Percentiles rank a stretch among this genome's conserved stretches.
These are phyloP conservation scores for Caenorhabditis sp. DNA, from an alignment of 2,888 invertebrate genomes.

Conservation along the genomic window DNA sequence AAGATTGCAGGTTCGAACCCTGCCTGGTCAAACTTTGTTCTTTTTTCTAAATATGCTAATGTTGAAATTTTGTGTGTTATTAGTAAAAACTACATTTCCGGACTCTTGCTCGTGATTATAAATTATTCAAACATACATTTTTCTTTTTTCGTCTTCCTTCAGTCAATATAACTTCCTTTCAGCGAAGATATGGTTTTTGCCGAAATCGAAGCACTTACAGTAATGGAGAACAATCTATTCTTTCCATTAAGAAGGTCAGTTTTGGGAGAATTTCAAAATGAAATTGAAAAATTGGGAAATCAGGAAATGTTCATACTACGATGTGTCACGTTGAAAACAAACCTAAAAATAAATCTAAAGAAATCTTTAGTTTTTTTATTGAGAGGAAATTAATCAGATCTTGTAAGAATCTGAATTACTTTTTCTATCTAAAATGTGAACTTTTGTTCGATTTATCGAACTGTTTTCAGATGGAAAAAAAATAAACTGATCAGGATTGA, in stretches of 20 bases:
- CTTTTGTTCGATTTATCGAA: no score
- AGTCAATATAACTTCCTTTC: no score
- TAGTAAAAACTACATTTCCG: neutral
- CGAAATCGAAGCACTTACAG: slow-evolving; percentile 52
- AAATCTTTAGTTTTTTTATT: no score
- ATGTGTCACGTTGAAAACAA: no score
- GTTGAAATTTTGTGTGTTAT: neutral
- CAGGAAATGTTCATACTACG: no score
- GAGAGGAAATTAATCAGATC: no score
- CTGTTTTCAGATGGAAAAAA: no score
- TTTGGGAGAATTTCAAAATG: neutral
- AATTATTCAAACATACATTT: slow-evolving; percentile 5
- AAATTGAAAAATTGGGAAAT: no score
- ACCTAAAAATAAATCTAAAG: no score
- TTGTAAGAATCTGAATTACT: no score
- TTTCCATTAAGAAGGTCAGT: slow-evolving; percentile 47
- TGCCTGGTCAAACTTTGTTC: neutral
- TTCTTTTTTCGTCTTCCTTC: neutral
- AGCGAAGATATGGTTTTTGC: slow-evolving; percentile 44
- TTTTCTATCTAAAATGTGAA: no score
- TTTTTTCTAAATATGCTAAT: slow-evolving; percentile 19
- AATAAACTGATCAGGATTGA: no score
- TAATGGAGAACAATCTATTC: slow-evolving; percentile 61
- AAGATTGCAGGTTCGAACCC: slow-evolving; percentile 47
- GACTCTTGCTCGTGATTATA: slow-evolving; percentile 5